Evolutionary conservation across 2,888 invertebrate genomes (phyloP).

Genomic region (Scaeva pyrastri): DNA sequence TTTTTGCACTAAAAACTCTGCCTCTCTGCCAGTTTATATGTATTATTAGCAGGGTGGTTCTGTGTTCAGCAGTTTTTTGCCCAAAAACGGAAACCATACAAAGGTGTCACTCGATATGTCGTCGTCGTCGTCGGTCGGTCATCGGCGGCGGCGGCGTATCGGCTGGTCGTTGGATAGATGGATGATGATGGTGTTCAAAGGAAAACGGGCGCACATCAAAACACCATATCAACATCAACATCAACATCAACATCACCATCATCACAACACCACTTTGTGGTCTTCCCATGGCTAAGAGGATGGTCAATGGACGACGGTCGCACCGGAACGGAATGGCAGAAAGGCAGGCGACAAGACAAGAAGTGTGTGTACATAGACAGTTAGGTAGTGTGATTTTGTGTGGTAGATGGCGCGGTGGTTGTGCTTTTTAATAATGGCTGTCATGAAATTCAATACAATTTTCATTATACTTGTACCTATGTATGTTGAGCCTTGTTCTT

Average conservation of each 20-base stretch:
- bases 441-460: slow-evolving; percentile 74
- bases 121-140: slow-evolving; percentile 11
- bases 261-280: slow-evolving; percentile 37
- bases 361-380: slow-evolving; percentile 24
- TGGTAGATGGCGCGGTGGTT: slow-evolving; percentile 39
- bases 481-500: background rate
- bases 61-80: slow-evolving; percentile 40
- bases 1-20: background rate
- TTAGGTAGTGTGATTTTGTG: slow-evolving; percentile 34
- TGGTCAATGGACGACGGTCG: slow-evolving; percentile 47
- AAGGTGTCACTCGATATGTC: slow-evolving; percentile 75
- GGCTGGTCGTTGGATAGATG: background rate
- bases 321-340: background rate
- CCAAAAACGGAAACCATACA: slow-evolving; percentile 75
- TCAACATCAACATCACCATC: background rate
- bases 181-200: slow-evolving; percentile 44
- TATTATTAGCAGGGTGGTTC: slow-evolving; percentile 57
- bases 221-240: slow-evolving; percentile 42
- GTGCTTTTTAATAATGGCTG: slow-evolving; percentile 70
- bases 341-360: slow-evolving; percentile 34
- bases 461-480: slow-evolving; percentile 31
- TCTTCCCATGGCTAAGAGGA: slow-evolving; percentile 42
- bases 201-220: slow-evolving; percentile 72
- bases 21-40: background rate
- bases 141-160: background rate